Evolutionary conservation across 2,888 invertebrate genomes (phyloP), one percentile per base, ranked within the genome.

Genomic region (Stramonita haemastoma): DNA sequence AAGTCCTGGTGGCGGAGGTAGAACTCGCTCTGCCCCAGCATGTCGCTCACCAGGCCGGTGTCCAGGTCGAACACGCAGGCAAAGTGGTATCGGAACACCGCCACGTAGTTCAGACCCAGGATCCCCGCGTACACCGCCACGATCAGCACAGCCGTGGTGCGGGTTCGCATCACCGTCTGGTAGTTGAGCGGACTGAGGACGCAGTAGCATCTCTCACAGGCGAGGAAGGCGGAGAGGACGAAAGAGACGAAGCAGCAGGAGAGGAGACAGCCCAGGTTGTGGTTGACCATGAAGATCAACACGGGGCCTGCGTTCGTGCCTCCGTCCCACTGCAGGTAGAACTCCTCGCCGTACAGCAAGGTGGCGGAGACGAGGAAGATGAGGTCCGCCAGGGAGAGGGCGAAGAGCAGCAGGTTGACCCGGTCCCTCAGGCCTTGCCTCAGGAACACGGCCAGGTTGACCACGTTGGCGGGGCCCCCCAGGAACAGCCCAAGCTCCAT

Each of bases 391-490:
- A 83, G 22, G 36, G 81, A 83, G 46, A 83, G 81, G 11, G 81
- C 19, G 22, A 83, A 83, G 22, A 83, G 81, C 6, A 36, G 11
- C 29, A 83, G 81, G 81, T 83, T 83, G 81, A 83, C 81, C 22
- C 81, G 81, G 8, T 83, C 81, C 26, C 26, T 26, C 26, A 83
- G 22, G 46, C 81, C 81, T 46, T 83, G 81, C 36, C 22, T 36
- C 46, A 22, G 36, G 46, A 83, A 83, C 46, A 83, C 81, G 22
- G 81, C 81, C 81, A 83, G 36, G 81, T 83, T 83, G 81, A 83
- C 26, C 46, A 83, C 26, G 81, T 83, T 83, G 15, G 36, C 81
- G 6, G 81, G 81, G 0, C 81, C 81, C 11, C 81, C 81, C 36
- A 46, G 26, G 8, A 83, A 11, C 36, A 83, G 36, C 22, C 26